Evolutionary conservation across 1,140 invertebrate species (phyloP).

Genomic region (Gryllus bimaculatus): DNA sequence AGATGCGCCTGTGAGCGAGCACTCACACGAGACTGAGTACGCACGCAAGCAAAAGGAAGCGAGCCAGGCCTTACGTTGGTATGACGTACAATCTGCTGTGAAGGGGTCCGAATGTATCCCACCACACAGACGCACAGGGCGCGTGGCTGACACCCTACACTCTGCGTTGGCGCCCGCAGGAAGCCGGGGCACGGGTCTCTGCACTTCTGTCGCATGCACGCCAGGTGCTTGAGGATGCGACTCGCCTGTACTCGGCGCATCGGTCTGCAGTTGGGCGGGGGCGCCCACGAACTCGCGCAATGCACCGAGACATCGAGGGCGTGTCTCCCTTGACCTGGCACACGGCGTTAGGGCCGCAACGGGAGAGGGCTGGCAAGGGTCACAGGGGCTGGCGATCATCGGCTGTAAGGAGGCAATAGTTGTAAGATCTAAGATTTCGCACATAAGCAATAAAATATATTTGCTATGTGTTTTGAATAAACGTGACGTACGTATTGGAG

Average conservation of each 20-base stretch:
- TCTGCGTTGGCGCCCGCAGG: constrained; percentile 50
- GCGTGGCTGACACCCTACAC: constrained; percentile 51
- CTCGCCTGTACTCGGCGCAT: constrained; percentile 52
- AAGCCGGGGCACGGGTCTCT: constrained; percentile 52
- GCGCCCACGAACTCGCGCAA: constrained; percentile 48
- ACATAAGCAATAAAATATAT: constrained; percentile 25
- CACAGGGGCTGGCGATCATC: constrained; percentile 26
- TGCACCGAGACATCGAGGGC: constrained; percentile 52
- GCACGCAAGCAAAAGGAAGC: too few species aligned
- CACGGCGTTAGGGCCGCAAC: constrained; percentile 41
- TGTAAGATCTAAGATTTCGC: not conserved
- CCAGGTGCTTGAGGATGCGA: constrained; percentile 48
- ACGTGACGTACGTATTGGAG: constrained; percentile 12
- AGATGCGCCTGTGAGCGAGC: not conserved
- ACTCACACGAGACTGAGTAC: not conserved
- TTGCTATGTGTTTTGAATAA: constrained; percentile 34
- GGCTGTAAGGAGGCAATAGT: constrained; percentile 21
- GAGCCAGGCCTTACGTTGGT: constrained; percentile 29
- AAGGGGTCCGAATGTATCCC: constrained; percentile 52
- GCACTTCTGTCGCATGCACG: constrained; percentile 53
- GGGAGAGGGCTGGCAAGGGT: constrained; percentile 32
- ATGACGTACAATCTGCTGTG: constrained; percentile 37
- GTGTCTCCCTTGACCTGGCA: constrained; percentile 47
- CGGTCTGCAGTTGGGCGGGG: constrained; percentile 54
- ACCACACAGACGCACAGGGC: constrained; percentile 48